Percentiles rank a stretch among this genome's conserved stretches.
These are phyloP conservation scores for Heliothis subflexa DNA, from an alignment of 1,140 invertebrate genomes.

Conservation along the genomic window DNA sequence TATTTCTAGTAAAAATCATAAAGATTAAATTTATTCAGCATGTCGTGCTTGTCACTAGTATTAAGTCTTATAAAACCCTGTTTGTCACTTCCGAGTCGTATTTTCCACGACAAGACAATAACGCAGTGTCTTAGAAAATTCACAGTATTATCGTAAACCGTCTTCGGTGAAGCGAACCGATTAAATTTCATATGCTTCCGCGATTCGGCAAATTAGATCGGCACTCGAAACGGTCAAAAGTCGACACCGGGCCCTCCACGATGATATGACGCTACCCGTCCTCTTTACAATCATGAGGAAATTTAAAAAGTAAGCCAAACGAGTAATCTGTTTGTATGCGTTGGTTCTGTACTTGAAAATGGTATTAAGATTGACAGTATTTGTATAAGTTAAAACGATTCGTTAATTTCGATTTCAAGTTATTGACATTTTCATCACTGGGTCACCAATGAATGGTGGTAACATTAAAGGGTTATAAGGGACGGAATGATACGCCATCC, in stretches of 20 bases:
- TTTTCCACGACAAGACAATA: constrained; percentile 6
- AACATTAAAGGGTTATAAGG: too few relatives aligned
- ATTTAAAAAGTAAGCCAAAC: constrained; percentile 70
- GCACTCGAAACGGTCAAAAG: constrained; percentile 83
- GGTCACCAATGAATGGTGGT: neutral
- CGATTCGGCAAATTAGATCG: constrained; percentile 83
- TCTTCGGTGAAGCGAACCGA: constrained; percentile 67
- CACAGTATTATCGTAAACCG: constrained; percentile 45
- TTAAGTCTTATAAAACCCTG: neutral
- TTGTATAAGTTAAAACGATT: constrained; percentile 23
- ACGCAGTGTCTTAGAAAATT: constrained; percentile 45
- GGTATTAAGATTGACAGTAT: constrained; percentile 38
- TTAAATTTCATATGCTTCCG: constrained; percentile 82
- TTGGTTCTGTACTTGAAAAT: constrained; percentile 56
- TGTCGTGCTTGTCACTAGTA: neutral
- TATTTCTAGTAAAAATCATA: too few relatives aligned
- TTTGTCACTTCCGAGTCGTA: neutral
- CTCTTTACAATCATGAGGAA: constrained; percentile 72
- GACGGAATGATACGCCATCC: too few relatives aligned
- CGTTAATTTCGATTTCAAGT: constrained; percentile 11
- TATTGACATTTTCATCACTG: constrained; percentile 10
- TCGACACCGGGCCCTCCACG: constrained; percentile 77
- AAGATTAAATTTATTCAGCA: too few relatives aligned
- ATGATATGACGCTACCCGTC: constrained; percentile 71
- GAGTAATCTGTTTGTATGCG: constrained; percentile 37